phyloP scores from a whole-genome alignment of 2,113 vertebrate genomes.

The Entomyzon cyanotis region DNA sequence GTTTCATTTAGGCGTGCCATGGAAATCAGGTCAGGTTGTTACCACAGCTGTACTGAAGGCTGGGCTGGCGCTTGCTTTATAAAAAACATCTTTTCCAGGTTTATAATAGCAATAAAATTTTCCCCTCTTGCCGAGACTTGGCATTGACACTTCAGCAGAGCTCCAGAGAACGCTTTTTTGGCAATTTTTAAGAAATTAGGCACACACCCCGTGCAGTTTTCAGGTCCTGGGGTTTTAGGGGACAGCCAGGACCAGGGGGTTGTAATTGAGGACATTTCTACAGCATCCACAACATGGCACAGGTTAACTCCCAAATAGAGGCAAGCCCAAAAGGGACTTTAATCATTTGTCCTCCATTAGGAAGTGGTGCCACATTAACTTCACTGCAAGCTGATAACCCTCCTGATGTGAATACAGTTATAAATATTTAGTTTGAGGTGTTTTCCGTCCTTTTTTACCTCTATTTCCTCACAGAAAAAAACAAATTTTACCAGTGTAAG shows the following conservation, averaged over 20 bases:
- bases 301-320: not conserved
- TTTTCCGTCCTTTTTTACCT: not conserved
- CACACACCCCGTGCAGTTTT: not conserved
- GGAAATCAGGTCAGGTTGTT: slow-evolving; percentile 29
- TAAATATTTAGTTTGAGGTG: not conserved
- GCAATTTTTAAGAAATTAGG: not conserved
- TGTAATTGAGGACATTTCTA: not conserved
- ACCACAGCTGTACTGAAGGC: slow-evolving; percentile 3
- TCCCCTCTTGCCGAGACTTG: slow-evolving; percentile 23
- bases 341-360: not conserved
- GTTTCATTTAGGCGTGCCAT: slow-evolving; percentile 10
- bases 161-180: not conserved
- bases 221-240: not conserved
- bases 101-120: slow-evolving; percentile 46
- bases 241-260: not conserved
- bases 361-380: not conserved
- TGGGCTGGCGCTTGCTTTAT: not conserved
- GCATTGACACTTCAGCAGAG: not conserved
- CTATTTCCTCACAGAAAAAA: not conserved
- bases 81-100: slow-evolving; percentile 57
- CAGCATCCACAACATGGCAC: not conserved
- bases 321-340: not conserved
- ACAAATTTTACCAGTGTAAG: not conserved
- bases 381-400: not conserved
- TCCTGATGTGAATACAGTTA: not conserved